Evolutionary conservation across 1,140 invertebrate species (phyloP).

Genomic region (Procambarus virginalis): DNA sequence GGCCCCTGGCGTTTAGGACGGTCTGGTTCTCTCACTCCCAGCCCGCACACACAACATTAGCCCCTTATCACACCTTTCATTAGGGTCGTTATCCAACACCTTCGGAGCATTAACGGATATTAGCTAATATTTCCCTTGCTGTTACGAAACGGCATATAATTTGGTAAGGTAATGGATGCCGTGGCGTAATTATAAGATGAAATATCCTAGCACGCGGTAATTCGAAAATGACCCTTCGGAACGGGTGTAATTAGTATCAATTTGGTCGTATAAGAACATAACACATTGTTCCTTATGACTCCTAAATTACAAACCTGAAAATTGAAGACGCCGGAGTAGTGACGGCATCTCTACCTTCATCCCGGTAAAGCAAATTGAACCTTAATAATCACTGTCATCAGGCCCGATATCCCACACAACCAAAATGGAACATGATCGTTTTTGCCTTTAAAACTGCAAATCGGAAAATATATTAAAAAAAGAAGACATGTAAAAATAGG

Average conservation of each 20-base stretch:
- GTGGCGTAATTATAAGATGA: conserved; percentile 50
- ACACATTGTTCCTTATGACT: conserved; percentile 43
- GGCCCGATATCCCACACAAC: neutral
- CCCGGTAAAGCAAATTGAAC: conserved; percentile 40
- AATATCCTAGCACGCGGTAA: conserved; percentile 22
- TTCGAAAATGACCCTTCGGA: conserved; percentile 40
- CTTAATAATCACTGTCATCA: conserved; percentile 47
- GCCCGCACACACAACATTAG: conserved; percentile 26
- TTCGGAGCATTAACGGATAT: conserved; percentile 18
- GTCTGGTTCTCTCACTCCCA: neutral
- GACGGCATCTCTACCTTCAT: neutral
- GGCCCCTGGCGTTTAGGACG: neutral
- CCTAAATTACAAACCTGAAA: conserved; percentile 32
- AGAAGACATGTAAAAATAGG: neutral
- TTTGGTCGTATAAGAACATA: conserved; percentile 19
- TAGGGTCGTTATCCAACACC: conserved; percentile 36
- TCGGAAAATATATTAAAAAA: neutral
- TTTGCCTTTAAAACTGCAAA: conserved; percentile 18
- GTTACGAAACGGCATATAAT: conserved; percentile 51
- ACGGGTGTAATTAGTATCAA: conserved; percentile 46
- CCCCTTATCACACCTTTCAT: conserved; percentile 36
- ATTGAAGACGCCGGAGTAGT: conserved; percentile 31
- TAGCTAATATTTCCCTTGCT: conserved; percentile 49
- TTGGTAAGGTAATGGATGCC: conserved; percentile 23
- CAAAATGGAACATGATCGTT: conserved; percentile 19